Evolutionary conservation across 2,113 vertebrate genomes (phyloP).

Genomic region (Pyrgilauda ruficollis): DNA sequence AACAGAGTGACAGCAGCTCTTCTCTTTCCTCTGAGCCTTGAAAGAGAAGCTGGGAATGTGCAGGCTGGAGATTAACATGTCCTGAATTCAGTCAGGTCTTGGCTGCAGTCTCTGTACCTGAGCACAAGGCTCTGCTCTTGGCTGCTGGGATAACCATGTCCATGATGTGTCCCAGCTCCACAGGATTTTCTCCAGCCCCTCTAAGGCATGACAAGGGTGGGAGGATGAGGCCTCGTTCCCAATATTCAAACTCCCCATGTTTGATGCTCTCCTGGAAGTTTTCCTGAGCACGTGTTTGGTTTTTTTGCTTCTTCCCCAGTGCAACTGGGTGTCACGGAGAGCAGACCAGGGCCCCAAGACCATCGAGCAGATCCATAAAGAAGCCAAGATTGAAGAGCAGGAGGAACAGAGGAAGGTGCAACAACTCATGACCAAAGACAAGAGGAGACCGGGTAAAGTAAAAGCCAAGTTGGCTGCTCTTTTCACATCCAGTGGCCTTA

Average conservation of each 20-base stretch:
- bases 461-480: background rate
- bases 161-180: rapidly evolving
- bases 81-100: background rate
- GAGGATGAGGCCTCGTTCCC: rapidly evolving
- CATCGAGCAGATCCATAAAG: conserved; percentile 97
- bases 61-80: background rate
- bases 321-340: conserved; percentile 94
- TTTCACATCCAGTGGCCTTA: background rate
- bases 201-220: rapidly evolving
- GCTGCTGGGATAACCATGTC: background rate
- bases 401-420: conserved; percentile 97
- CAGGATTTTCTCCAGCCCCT: background rate
- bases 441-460: conserved; percentile 86
- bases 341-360: conserved; percentile 96
- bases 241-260: rapidly evolving
- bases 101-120: rapidly evolving
- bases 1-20: background rate
- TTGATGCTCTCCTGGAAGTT: background rate
- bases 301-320: conserved; percentile 68
- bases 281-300: background rate
- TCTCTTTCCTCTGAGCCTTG: background rate
- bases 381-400: conserved; percentile 97
- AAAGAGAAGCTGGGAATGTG: background rate
- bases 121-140: background rate
- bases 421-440: conserved; percentile 95